Evolutionary conservation across 1,140 invertebrate species (phyloP).

Genomic region (Geopemphigus sp.): DNA sequence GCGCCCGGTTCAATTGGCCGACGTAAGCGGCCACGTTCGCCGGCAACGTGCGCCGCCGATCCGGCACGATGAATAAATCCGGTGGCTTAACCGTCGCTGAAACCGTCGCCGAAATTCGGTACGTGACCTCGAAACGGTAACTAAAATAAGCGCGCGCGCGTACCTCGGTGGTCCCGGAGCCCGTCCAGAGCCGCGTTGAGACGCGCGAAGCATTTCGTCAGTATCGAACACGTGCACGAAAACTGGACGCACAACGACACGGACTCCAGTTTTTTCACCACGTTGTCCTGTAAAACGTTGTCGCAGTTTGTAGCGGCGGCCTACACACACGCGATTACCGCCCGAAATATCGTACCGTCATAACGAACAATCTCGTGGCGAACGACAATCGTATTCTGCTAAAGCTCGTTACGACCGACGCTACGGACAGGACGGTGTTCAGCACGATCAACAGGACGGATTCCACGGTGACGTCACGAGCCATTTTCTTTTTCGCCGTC

Average conservation of each 20-base stretch:
- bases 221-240: conserved; percentile 24
- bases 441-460: conserved; percentile 18
- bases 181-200: conserved; percentile 28
- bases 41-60: neutral
- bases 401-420: conserved; percentile 27
- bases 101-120: neutral
- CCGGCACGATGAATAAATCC: neutral
- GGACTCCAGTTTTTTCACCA: conserved; percentile 37
- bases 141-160: too few species aligned
- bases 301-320: too few species aligned
- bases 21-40: neutral
- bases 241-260: conserved; percentile 44
- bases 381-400: conserved; percentile 36
- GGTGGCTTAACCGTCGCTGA: neutral
- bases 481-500: conserved; percentile 6
- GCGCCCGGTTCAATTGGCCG: neutral
- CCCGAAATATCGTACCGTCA: conserved; percentile 32
- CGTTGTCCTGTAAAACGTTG: conserved; percentile 43
- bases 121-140: too few species aligned
- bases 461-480: neutral
- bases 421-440: conserved; percentile 16
- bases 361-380: neutral
- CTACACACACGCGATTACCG: too few species aligned
- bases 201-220: conserved; percentile 39
- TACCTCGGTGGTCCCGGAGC: conserved; percentile 16